Evolutionary conservation across 2,113 vertebrate genomes (phyloP), one percentile per base, ranked within the genome.

Genomic region (Catharus minimus): DNA sequence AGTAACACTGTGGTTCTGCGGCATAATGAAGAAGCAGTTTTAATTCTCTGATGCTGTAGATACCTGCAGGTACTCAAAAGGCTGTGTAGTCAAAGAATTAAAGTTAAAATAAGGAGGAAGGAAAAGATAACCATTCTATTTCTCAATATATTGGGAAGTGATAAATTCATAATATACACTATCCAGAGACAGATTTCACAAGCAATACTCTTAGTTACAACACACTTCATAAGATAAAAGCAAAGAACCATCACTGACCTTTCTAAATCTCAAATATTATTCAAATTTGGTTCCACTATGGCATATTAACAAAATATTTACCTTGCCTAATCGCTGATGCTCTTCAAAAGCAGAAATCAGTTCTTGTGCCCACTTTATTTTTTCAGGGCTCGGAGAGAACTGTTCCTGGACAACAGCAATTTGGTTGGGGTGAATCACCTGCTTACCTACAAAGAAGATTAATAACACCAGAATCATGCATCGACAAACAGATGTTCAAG

Each of bases 371-470:
- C 99, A 99, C 96, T 98, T 98, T 92, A 99, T 96, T 96, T 98
- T 98, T 95, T 98, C 98, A 77, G 95, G 97, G 96, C 98, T 98
- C 3, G 99, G 99, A 89, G 98, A 98, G 96, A 99, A 99, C 97
- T 99, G 98, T 83, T 99, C 98, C 95, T 99, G 99, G 89, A 99
- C 99, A 94, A 98, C 96, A 53, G 98, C 95, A 87, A 99, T 97
- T 97, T 99, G 99, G 95, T 98, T 98, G 33, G 99, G 99, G 97
- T 99, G 99, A 97, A 99, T 99, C 95, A 99, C 99, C 98, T 99
- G 99, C 97, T 99, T 99, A 96, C 99, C 99, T 99, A 97, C 81
- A 88, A 96, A 97, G 90, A 96, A 97, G 95, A 94, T 96, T 92
- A 95, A 96, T 92, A 97, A 97, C 94, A 96, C 65, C 71, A 74